Base-by-base conservation (phyloP, 2,797 vertebrate species). In the Phrynocephalus vlangalii region DNA sequence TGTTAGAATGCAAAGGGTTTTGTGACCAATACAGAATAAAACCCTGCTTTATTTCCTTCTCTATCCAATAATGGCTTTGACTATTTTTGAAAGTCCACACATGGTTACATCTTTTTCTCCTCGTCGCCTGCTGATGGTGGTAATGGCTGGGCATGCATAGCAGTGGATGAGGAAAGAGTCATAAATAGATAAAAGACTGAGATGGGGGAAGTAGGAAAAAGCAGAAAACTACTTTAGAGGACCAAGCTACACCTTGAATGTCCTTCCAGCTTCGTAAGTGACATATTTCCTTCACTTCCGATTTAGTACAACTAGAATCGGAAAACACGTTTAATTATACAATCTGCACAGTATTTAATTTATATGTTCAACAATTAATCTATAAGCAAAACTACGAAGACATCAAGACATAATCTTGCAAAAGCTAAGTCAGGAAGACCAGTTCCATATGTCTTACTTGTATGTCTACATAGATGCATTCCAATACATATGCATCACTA, bases 1-100 rank as follows among this genome's bases (percentile, higher is more conserved):
- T 85, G 92, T 94, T 89, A 94, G 90, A 94, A 86, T 90, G 85
- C 76, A 90, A 92, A 90, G 86, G 78, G 86, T 71, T 83, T 93
- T 92, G 91, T 89, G 80, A 86, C 52, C 67, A 84, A 87, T 60
- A 6, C 13, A 5, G 91, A 93, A 89, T 63, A 94, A 84, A 91
- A 86, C 60, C 70, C 0, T 0, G 60, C 90, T 88, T 79, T 30
- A 33, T 88, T 91, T 88, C 87, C 88, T 86, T 77, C 33, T 50
- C 88, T 85, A 93, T 94, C 94, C 93, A 94, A 81, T 0, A 0
- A 28, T 86, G 86, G 88, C 91, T 88, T 93, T 92, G 88, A 84
- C 87, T 93, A 89, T 86, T 86, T 91, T 93, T 94, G 92, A 83
- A 79, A 91, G 63, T n/a, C 20, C 85, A 83, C 33, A 44, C 28